These are phyloP conservation scores for Phrynosoma platyrhinos DNA, from an alignment of 2,113 vertebrate species.

Conservation along the genomic window DNA sequence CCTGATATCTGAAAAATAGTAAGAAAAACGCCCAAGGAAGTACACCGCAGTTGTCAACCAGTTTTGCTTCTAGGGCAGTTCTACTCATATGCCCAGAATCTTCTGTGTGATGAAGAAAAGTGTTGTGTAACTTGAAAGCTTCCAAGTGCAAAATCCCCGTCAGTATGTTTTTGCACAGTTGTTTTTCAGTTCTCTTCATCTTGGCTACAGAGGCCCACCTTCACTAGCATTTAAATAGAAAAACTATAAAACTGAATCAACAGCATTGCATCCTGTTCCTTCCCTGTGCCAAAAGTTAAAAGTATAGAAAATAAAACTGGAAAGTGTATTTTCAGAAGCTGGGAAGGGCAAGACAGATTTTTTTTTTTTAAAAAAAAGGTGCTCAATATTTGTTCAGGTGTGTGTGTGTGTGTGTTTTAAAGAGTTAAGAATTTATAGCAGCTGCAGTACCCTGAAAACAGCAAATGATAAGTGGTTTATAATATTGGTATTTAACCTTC, in stretches of 20 bases:
- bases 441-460: constrained; percentile 63
- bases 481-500: constrained; percentile 68
- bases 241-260: constrained; percentile 63
- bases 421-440: constrained; percentile 63
- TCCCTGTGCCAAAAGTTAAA: constrained; percentile 32
- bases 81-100: background rate
- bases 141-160: background rate
- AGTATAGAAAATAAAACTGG: constrained; percentile 71
- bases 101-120: constrained; percentile 2
- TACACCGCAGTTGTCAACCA: background rate
- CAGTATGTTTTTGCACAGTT: constrained; percentile 37
- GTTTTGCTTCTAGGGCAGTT: background rate
- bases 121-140: background rate
- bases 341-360: constrained; percentile 43
- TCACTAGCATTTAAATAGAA: constrained; percentile 56
- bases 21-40: background rate
- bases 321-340: constrained; percentile 52
- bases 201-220: constrained; percentile 27
- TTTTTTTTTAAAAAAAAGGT: constrained; percentile 57
- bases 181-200: constrained; percentile 55
- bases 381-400: constrained; percentile 77
- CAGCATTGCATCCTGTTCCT: constrained; percentile 25
- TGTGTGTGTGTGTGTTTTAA: constrained; percentile 34
- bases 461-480: constrained; percentile 52
- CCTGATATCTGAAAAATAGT: background rate